Base-by-base conservation (phyloP, 1,140 invertebrate species). In the Brachionus paranguensis region DNA sequence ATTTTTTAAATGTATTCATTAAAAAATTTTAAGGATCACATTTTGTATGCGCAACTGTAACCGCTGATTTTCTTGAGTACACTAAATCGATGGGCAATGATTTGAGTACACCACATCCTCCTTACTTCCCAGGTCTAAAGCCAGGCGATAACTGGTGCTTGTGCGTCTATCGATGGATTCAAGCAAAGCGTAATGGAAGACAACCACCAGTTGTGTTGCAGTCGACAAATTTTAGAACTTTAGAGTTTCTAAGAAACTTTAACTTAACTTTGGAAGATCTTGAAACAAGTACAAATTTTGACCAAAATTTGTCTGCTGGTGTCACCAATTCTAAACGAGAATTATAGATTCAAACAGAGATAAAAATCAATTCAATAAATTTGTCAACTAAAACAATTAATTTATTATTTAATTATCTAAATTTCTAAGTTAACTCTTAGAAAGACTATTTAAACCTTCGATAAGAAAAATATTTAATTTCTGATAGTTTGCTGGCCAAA, bases 101-200 rank as follows among this genome's bases (percentile, higher is more conserved):
- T 53, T 45, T 83, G 3, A 60, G 47, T 2, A 70, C 79, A 68
- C 60, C 79, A 53, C 64, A 68, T 68, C 78, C 78, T 3, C 79
- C 60, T 12, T 68, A 33, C 17, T 83, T 83, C 70, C 79, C 79
- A 29, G 79, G 79, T 53, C 24, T 83, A n/a, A 83, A 83, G 37
- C 55, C 55, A 68, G 79, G 79, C 17, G 79, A 83, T 72, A 83
- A 83, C 11, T 83, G 79, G 79, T 83, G 79, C 41, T 24, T 83
- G 50, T 83, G 79, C 45, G 79, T 68, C 4, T 72, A 29, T n/a
- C 60, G 79, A n/a, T 83, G 79, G 79, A 53, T 72, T 68, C 45
- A 83, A 72, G 79, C 79, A 29, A 55, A 68, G 17, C 8, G 29
- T 33, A 33, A 33, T 20, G 79, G 79, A 5, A 68, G 43, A 68